These are phyloP conservation scores for Eurystomus glaucurus DNA, from an alignment of 2,797 vertebrate genomes.

Conservation along the genomic window DNA sequence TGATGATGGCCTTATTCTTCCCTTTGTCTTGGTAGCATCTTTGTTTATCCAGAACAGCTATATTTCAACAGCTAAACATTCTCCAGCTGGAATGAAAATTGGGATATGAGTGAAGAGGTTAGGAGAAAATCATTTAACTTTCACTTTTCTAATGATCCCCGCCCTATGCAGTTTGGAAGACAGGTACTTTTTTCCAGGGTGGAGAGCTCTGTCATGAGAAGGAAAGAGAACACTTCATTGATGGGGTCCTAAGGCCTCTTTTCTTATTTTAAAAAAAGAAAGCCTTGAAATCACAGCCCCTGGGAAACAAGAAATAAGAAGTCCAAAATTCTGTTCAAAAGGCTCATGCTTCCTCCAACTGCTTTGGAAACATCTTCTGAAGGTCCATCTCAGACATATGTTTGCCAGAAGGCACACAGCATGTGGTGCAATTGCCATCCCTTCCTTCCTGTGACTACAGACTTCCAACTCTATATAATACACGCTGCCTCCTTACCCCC, in stretches of 20 bases:
- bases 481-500: fast-evolving
- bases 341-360: background rate
- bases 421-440: background rate
- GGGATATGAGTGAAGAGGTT: background rate
- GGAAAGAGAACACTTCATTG: background rate
- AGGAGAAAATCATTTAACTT: background rate
- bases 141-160: background rate
- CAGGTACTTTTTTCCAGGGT: background rate
- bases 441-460: constrained; percentile 24
- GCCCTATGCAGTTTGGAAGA: background rate
- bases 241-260: background rate
- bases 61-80: background rate
- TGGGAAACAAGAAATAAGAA: background rate
- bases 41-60: constrained; percentile 21
- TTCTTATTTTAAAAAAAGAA: background rate
- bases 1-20: background rate
- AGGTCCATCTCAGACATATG: constrained; percentile 4
- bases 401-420: background rate
- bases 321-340: background rate
- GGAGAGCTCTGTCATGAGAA: background rate
- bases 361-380: background rate
- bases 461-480: background rate
- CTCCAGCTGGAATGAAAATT: constrained; percentile 9
- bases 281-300: background rate
- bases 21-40: background rate